phyloP scores from a whole-genome alignment of 2,113 vertebrate genomes.

The Ailurus styani region DNA sequence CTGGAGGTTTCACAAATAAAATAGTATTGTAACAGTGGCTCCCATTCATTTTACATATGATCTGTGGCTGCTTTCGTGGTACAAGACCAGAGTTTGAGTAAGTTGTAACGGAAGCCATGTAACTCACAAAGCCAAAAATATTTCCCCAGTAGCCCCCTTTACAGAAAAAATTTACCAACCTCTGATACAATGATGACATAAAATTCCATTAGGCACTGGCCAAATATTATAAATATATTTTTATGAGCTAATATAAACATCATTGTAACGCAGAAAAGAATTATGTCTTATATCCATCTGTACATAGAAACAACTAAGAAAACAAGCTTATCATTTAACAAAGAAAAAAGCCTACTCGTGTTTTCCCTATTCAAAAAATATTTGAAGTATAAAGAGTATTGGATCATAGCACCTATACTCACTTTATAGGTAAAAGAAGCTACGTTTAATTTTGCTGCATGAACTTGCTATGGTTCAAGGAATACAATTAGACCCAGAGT shows the following conservation, averaged over 20 bases:
- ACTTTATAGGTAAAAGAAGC: neutral
- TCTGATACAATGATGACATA: neutral
- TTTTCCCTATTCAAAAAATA: neutral
- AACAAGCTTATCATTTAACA: neutral
- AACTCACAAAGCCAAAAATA: neutral
- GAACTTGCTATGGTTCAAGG: neutral
- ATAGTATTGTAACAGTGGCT: neutral
- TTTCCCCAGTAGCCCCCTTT: neutral
- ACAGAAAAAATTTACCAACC: neutral
- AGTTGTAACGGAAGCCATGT: neutral
- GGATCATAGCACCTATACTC: neutral
- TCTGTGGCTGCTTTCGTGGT: neutral
- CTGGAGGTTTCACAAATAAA: neutral
- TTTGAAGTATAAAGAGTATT: neutral
- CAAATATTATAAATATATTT: neutral
- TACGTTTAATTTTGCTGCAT: neutral
- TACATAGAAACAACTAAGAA: neutral
- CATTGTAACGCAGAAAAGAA: neutral
- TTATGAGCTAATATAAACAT: neutral
- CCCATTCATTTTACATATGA: neutral
- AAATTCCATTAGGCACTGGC: neutral
- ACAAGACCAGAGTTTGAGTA: neutral
- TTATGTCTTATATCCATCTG: neutral
- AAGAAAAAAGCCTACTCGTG: neutral
- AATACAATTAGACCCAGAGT: neutral